Percentiles rank a stretch among this genome's conserved stretches.
Conservation (phyloP, 2,113 vertebrate genomes). For the Clarias magur region DNA sequence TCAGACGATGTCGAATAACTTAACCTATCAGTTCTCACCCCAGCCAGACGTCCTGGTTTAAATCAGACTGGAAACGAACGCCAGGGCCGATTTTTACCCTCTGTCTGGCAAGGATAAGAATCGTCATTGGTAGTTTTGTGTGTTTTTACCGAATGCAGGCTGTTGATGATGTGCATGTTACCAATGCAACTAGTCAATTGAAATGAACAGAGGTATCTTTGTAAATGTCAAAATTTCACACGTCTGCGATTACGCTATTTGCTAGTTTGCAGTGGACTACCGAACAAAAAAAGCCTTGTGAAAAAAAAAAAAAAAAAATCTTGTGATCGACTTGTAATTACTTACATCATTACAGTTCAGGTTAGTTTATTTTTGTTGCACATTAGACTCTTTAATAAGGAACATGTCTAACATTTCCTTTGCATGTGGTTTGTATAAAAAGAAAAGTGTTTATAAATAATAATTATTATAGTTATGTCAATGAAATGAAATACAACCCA, state of each 20-base stretch:
- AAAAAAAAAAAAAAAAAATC: not conserved
- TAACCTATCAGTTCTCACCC: conserved; percentile 40
- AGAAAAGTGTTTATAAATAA: not conserved
- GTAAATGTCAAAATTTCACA: not conserved
- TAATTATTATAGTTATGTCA: not conserved
- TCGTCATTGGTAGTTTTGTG: not conserved
- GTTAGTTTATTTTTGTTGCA: conserved; percentile 17
- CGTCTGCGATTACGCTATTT: not conserved
- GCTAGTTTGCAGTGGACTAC: not conserved
- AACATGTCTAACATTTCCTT: not conserved
- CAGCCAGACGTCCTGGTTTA: conserved; percentile 40
- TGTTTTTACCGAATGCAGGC: not conserved
- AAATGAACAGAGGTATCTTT: not conserved
- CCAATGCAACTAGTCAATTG: not conserved
- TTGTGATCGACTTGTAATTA: not conserved
- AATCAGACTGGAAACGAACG: conserved; percentile 34
- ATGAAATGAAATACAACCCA: not conserved
- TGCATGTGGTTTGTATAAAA: not conserved
- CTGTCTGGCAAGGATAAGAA: not conserved
- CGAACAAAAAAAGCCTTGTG: not conserved
- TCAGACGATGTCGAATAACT: conserved; percentile 7
- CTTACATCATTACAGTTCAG: not conserved
- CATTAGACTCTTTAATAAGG: not conserved
- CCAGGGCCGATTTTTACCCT: not conserved
- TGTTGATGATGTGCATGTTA: not conserved